Percentiles rank a stretch among this genome's conserved stretches.
Conservation (phyloP, 2,888 invertebrate species). For the Lymantria dispar region DNA sequence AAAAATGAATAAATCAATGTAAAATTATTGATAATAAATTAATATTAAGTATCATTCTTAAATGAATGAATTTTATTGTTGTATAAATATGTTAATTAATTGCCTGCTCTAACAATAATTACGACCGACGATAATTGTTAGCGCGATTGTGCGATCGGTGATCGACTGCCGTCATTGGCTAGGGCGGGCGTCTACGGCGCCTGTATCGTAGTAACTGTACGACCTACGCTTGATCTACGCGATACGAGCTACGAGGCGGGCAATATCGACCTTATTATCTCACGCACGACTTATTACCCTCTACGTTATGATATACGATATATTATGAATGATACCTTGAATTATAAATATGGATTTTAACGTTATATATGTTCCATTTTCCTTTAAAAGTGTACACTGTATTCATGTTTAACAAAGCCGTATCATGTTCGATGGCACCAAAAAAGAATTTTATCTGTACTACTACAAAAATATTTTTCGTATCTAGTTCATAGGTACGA, state of each 20-base stretch:
- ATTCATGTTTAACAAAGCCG: no score
- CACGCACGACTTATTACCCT: constrained; percentile 13
- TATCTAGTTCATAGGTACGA: no score
- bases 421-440: no score
- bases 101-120: neutral
- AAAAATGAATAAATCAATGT: no score
- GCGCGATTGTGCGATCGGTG: constrained; percentile 6
- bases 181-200: constrained; percentile 44
- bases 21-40: no score
- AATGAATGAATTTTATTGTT: neutral
- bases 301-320: constrained; percentile 3
- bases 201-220: constrained; percentile 61
- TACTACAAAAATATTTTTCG: no score
- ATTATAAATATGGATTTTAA: neutral
- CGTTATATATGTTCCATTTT: no score
- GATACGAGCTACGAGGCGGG: constrained; percentile 27
- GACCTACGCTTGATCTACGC: constrained; percentile 38
- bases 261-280: constrained; percentile 22
- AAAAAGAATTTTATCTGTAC: no score
- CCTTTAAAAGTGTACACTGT: no score
- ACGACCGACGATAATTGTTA: neutral
- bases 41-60: no score
- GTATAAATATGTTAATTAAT: neutral
- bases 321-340: constrained; percentile 17
- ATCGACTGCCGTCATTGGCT: neutral